Evolutionary conservation across 1,140 invertebrate genomes (phyloP).

Genomic region (Aplysia californica): DNA sequence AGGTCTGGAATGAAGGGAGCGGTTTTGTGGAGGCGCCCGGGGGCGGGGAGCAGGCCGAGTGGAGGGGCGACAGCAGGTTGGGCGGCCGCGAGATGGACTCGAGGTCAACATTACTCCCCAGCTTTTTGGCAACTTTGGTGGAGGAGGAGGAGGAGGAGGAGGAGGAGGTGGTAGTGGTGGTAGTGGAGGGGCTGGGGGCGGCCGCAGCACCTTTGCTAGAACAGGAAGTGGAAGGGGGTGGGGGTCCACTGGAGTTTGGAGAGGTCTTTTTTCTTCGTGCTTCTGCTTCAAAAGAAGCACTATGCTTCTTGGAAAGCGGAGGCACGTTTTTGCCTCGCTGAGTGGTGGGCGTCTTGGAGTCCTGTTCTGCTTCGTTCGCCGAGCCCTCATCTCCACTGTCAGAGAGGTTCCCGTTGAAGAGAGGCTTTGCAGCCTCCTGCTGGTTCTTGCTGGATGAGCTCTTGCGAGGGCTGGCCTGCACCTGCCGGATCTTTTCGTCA

Average conservation of each 20-base stretch:
- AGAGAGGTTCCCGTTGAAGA: not conserved
- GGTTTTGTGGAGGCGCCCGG: slow-evolving; percentile 12
- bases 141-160: not conserved
- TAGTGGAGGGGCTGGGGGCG: not conserved
- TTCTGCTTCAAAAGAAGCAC: too few species aligned
- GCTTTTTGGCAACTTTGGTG: not conserved
- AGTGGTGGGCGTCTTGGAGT: not conserved
- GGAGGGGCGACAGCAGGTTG: slow-evolving; percentile 4
- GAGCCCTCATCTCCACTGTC: not conserved
- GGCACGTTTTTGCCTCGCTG: not conserved
- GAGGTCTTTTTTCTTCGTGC: slow-evolving; percentile 1
- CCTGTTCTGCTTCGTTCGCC: too few species aligned
- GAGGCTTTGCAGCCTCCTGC: not conserved
- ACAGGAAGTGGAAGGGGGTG: not conserved
- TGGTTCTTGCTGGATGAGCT: not conserved
- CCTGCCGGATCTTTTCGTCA: not conserved
- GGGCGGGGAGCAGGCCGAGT: not conserved
- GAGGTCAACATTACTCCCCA: not conserved
- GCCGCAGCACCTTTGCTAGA: not conserved
- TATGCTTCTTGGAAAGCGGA: not conserved
- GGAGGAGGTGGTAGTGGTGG: not conserved
- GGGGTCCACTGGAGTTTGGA: not conserved
- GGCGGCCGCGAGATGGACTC: slow-evolving; percentile 3
- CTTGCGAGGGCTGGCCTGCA: not conserved
- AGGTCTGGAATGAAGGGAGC: slow-evolving; percentile 8